These are phyloP conservation scores for Salarias fasciatus DNA, from an alignment of 2,797 vertebrate genomes.

Conservation along the genomic window DNA sequence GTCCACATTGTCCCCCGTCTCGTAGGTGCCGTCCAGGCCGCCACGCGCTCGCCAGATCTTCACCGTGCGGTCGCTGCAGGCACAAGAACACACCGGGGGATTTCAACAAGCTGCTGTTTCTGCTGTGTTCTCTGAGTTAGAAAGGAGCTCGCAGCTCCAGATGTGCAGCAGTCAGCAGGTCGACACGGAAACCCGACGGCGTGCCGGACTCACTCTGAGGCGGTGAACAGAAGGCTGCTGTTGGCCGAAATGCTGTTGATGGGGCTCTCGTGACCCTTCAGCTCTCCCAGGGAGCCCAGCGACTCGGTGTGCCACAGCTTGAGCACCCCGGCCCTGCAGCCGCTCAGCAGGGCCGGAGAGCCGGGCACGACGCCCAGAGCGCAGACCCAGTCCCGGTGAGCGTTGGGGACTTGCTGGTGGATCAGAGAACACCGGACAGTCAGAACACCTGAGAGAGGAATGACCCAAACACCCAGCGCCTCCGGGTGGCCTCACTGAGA, in stretches of 20 bases:
- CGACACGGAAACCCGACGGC: neutral
- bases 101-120: too few species aligned
- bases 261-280: constrained; percentile 95
- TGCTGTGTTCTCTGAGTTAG: too few species aligned
- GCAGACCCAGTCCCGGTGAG: constrained; percentile 98
- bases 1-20: constrained; percentile 71
- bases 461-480: neutral
- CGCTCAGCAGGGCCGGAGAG: constrained; percentile 88
- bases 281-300: constrained; percentile 86
- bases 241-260: constrained; percentile 96
- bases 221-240: constrained; percentile 93
- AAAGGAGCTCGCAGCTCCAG: too few species aligned
- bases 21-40: constrained; percentile 80
- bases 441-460: neutral
- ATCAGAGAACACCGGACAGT: constrained; percentile 7
- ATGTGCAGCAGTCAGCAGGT: too few species aligned
- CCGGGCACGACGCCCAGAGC: constrained; percentile 91
- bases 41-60: constrained; percentile 94
- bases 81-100: neutral
- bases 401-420: constrained; percentile 95
- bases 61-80: constrained; percentile 92
- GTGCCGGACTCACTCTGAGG: constrained; percentile 90
- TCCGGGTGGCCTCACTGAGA: too few species aligned
- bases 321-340: constrained; percentile 93
- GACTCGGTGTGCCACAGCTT: constrained; percentile 95